Evolutionary conservation across 1,140 invertebrate species (phyloP).

Genomic region (Brachionus rotundiformis): DNA sequence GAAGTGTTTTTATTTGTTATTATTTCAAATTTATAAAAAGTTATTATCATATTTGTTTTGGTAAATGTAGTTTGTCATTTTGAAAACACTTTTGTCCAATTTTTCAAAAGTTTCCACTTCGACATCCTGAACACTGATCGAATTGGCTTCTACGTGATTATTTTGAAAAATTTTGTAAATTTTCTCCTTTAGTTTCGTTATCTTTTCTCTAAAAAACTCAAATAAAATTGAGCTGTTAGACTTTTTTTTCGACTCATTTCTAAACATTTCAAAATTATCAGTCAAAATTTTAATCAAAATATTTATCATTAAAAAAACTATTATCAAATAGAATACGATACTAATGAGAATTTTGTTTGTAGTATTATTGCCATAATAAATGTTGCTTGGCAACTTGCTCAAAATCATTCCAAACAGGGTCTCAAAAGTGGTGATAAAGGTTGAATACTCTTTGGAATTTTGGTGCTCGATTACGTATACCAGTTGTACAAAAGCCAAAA

Average conservation of each 20-base stretch:
- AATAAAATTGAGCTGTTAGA: not conserved
- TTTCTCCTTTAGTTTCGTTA: not conserved
- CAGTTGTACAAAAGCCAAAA: not conserved
- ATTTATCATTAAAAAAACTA: conserved; percentile 9
- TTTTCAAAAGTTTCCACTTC: not conserved
- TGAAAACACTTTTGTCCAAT: not conserved
- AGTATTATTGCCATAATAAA: not conserved
- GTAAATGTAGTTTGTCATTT: not conserved
- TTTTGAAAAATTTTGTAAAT: not conserved
- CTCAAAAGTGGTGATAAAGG: not conserved
- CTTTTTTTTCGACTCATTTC: not conserved
- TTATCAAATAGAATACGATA: not conserved
- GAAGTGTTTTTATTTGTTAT: too few species aligned
- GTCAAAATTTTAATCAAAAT: conserved; percentile 13
- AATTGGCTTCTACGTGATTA: not conserved
- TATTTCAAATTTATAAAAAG: not conserved
- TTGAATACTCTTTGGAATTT: not conserved
- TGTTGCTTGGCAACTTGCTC: not conserved
- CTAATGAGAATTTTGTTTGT: not conserved
- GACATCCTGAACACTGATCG: not conserved
- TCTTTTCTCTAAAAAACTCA: not conserved
- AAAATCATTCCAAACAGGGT: conserved; percentile 8
- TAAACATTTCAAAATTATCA: not conserved
- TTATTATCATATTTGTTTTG: not conserved
- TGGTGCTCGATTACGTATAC: not conserved